phyloP scores from a whole-genome alignment of 2,113 vertebrate genomes.

The Cairina moschata region DNA sequence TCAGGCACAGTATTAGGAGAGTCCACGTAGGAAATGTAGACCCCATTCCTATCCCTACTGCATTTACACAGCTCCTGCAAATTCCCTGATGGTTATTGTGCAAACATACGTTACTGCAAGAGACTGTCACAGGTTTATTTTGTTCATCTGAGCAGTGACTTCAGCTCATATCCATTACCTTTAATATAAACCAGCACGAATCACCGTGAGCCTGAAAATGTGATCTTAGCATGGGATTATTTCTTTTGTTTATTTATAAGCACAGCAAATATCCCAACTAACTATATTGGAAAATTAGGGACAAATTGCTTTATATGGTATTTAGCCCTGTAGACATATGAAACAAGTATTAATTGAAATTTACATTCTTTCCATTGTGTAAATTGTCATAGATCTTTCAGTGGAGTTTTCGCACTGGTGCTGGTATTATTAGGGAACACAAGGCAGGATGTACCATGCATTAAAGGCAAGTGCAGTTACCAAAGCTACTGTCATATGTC shows the following conservation, averaged over 20 bases:
- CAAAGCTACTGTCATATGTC: not conserved
- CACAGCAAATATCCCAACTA: not conserved
- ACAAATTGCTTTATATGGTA: not conserved
- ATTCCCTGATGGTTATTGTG: not conserved
- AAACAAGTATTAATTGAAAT: not conserved
- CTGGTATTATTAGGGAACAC: not conserved
- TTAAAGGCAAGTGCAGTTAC: not conserved
- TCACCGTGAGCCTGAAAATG: not conserved
- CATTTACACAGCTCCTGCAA: not conserved
- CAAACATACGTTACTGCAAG: not conserved
- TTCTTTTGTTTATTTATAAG: not conserved
- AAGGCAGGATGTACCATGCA: not conserved
- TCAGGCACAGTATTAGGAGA: not conserved
- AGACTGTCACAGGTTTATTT: not conserved
- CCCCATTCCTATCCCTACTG: not conserved
- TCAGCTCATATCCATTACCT: accelerated
- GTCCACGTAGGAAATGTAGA: not conserved
- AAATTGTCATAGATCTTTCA: not conserved
- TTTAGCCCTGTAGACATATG: not conserved
- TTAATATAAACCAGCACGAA: not conserved
- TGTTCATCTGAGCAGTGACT: not conserved
- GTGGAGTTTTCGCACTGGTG: not conserved
- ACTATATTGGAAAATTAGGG: not conserved
- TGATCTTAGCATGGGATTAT: not conserved
- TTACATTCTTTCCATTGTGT: not conserved